phyloP scores from a whole-genome alignment of 1,140 invertebrate species.

The Hypothenemus hampei region DNA sequence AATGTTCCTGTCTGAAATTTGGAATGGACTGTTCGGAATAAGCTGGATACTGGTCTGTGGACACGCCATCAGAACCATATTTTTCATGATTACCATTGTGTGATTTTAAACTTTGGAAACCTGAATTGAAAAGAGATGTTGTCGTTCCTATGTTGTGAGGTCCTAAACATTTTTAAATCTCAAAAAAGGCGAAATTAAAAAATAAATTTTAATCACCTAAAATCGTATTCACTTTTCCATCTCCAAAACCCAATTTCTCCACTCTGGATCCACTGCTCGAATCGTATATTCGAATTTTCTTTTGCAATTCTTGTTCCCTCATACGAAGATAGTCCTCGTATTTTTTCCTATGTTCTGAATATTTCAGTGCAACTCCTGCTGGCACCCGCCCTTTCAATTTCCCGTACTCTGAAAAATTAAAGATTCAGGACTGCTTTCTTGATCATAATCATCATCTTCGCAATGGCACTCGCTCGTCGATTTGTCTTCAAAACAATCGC shows the following conservation, averaged over 20 bases:
- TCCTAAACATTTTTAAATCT: no score
- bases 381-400: neutral
- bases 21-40: constrained; percentile 6
- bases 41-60: constrained; percentile 3
- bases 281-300: no score
- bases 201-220: no score
- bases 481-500: neutral
- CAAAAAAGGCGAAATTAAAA: no score
- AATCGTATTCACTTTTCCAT: no score
- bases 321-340: constrained; percentile 25
- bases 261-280: no score
- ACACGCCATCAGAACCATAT: neutral
- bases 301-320: constrained; percentile 4
- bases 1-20: constrained; percentile 25
- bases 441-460: neutral
- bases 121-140: no score
- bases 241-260: no score
- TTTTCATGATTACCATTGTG: no score
- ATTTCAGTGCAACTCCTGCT: neutral
- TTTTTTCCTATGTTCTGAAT: constrained; percentile 17
- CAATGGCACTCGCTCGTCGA: constrained; percentile 3
- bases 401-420: neutral
- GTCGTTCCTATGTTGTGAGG: no score
- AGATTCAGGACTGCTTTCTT: neutral
- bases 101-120: no score